Evolutionary conservation across 1,140 invertebrate genomes (phyloP).

Genomic region (Dolichoris vasculosae): DNA sequence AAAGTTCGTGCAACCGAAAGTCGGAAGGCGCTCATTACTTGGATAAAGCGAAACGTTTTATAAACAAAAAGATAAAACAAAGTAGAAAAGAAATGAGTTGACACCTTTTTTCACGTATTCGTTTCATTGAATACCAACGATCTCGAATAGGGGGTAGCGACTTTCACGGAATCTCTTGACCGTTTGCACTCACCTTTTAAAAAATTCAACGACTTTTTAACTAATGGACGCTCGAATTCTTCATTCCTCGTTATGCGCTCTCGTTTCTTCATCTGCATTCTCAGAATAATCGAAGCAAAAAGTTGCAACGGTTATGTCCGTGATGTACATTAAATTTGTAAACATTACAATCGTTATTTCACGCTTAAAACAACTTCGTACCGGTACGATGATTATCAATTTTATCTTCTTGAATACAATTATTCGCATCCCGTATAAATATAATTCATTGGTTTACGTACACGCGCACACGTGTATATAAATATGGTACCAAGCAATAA

Average conservation of each 20-base stretch:
- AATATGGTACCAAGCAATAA: not conserved
- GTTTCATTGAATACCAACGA: constrained; percentile 34
- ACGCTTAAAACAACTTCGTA: not conserved
- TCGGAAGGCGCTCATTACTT: not conserved
- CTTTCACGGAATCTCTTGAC: constrained; percentile 21
- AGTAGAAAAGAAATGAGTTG: not conserved
- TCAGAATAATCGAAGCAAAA: constrained; percentile 26
- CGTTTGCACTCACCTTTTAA: constrained; percentile 25
- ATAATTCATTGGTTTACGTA: not conserved
- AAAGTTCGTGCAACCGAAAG: not conserved
- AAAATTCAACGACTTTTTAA: constrained; percentile 31
- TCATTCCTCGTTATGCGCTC: constrained; percentile 11
- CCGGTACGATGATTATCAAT: not conserved
- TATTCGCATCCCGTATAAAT: not conserved
- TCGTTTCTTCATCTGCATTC: constrained; percentile 25
- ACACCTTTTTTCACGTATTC: constrained; percentile 1
- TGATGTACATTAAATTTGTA: constrained; percentile 32
- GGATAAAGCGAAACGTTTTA: constrained; percentile 6
- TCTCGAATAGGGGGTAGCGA: not conserved
- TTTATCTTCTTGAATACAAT: constrained; percentile 7
- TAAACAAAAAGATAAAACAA: not conserved
- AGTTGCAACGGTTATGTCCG: not conserved
- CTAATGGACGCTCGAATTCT: constrained; percentile 36
- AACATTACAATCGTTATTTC: constrained; percentile 40
- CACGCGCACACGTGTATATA: not conserved